Base-by-base conservation (phyloP, 2,113 vertebrate genomes). In the Corythaeola cristata region DNA sequence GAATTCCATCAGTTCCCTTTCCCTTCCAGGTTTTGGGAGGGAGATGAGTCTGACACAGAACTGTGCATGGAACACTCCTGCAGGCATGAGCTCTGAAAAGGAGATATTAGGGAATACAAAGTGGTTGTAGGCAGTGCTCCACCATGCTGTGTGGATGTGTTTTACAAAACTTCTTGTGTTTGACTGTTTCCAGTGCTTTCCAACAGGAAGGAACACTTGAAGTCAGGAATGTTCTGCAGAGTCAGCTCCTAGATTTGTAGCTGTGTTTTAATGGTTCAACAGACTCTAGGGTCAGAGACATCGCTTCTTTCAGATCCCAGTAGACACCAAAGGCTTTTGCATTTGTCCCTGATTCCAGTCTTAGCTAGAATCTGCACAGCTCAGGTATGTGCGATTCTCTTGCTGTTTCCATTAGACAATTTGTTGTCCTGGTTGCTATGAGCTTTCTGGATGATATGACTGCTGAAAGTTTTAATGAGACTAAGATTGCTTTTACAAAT, bases 401-500 rank as follows among this genome's bases (percentile, higher is more conserved):
- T 68, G 59, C 35, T 53, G 9, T 44, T 76, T n/a, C 37, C 21
- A 4, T 56, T 23, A 73, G 50, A 64, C 52, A 72, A 69, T 93
- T 96, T 94, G 88, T 94, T 95, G 87, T 96, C 76, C 32, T 28
- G 60, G 88, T 91, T 95, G 74, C 92, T 95, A 2, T 47, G 56
- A 94, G 58, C 68, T 77, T 97, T 88, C 91, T 93, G 56, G 50
- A 80, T 66, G 17, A 82, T 76, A 49, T 11, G 47, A 55, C 59
- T 82, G 68, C 47, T 94, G 76, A 88, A 93, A 88, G 39, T 95
- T 96, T 95, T 98, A 98, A 97, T 96, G 58, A 85, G 92, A 86
- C 89, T 93, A 93, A 94, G 94, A 97, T 97, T 91, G 91, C 93
- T 93, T 95, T 97, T 97, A 97, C 83, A 97, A 97, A 97, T 96